These are phyloP conservation scores for Lethocerus indicus DNA, from an alignment of 1,140 invertebrate species.

Conservation along the genomic window DNA sequence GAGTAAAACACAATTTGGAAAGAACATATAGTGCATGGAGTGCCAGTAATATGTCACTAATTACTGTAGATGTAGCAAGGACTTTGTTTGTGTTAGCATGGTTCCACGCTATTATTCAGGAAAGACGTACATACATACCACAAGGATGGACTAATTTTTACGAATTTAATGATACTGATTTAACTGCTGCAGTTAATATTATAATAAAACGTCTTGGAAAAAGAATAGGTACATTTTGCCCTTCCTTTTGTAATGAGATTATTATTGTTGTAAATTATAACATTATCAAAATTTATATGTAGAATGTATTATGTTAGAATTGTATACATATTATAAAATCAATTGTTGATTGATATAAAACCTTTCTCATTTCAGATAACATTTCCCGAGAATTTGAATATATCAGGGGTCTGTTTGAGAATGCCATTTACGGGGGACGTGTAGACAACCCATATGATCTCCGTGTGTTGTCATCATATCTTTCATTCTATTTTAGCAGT, in stretches of 20 bases:
- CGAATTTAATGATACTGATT: conserved; percentile 74
- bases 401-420: conserved; percentile 61
- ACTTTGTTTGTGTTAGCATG: conserved; percentile 55
- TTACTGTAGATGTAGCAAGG: conserved; percentile 23
- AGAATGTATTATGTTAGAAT: neutral
- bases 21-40: conserved; percentile 38
- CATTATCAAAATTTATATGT: neutral
- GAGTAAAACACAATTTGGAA: conserved; percentile 42
- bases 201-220: conserved; percentile 38
- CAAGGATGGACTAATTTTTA: conserved; percentile 80
- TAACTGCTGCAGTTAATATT: conserved; percentile 57
- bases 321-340: too few relatives aligned
- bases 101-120: conserved; percentile 76
- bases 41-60: conserved; percentile 25
- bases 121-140: conserved; percentile 70
- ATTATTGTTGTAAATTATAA: conserved; percentile 2
- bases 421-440: conserved; percentile 75
- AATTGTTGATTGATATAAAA: neutral
- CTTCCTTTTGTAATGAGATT: neutral
- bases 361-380: neutral
- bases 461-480: conserved; percentile 51
- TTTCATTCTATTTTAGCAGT: conserved; percentile 51
- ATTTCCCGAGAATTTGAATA: conserved; percentile 22
- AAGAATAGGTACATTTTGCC: conserved; percentile 15
- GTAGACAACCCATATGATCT: conserved; percentile 69